Percentiles rank a stretch among this genome's conserved stretches.
Evolutionary conservation across 2,888 invertebrate genomes (phyloP).

Genomic region (Dolomedes plantarius): DNA sequence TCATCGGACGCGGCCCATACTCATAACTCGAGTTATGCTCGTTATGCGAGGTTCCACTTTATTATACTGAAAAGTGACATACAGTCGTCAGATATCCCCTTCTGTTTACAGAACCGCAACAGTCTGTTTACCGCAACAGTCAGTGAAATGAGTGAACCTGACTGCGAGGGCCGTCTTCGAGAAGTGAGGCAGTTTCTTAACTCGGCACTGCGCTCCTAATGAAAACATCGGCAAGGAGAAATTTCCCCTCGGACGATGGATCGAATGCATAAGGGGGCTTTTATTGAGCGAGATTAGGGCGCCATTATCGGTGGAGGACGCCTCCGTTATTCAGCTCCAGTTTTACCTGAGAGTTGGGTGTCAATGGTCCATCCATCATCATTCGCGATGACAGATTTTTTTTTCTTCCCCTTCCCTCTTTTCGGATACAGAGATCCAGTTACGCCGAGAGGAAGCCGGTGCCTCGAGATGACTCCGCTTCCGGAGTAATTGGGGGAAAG

Average conservation of each 20-base stretch:
- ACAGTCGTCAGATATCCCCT: no score
- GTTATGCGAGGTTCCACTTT: no score
- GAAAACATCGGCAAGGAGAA: neutral
- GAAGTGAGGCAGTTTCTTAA: no score
- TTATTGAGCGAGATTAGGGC: conserved; percentile 52
- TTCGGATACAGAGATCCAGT: neutral
- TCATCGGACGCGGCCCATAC: no score
- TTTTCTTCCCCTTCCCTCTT: conserved; percentile 1
- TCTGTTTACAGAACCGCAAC: no score
- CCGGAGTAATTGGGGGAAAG: neutral
- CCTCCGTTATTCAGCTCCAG: conserved; percentile 50
- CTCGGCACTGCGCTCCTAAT: no score
- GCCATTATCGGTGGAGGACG: conserved; percentile 56
- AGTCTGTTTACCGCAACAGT: no score
- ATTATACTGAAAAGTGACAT: no score
- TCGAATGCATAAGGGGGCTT: conserved; percentile 33
- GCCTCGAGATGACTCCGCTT: neutral
- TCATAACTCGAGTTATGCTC: no score
- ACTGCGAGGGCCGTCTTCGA: no score
- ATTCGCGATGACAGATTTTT: conserved; percentile 46
- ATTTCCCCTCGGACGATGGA: neutral
- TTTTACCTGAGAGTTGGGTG: conserved; percentile 66
- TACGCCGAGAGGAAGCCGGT: conserved; percentile 2
- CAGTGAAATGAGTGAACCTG: no score
- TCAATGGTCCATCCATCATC: conserved; percentile 64